Conservation (phyloP, 2,797 vertebrate species). For the Morelia viridis region DNA sequence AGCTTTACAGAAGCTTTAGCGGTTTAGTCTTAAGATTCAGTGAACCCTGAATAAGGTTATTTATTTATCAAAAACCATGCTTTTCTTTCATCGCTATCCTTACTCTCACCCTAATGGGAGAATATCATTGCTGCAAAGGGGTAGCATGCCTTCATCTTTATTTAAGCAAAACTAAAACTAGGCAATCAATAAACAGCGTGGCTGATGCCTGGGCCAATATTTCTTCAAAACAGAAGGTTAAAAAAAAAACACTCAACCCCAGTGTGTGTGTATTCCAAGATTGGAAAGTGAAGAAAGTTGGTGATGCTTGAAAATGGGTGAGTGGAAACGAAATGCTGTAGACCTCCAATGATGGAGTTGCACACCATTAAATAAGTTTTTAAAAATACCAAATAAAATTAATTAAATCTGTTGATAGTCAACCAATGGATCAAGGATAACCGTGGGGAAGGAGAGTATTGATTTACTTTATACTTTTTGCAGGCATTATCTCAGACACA, state of each 20-base stretch:
- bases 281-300: neutral
- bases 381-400: neutral
- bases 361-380: neutral
- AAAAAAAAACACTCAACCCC: neutral
- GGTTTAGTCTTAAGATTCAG: neutral
- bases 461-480: neutral
- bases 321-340: neutral
- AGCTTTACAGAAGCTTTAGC: neutral
- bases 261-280: neutral
- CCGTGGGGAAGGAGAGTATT: neutral
- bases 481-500: neutral
- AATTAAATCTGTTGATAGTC: neutral
- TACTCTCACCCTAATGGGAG: neutral
- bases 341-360: neutral
- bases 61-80: neutral
- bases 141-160: neutral
- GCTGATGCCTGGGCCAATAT: neutral
- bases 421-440: neutral
- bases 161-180: neutral
- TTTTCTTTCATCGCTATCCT: neutral
- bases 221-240: neutral
- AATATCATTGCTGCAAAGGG: neutral
- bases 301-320: neutral
- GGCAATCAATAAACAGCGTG: neutral
- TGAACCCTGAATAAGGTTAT: neutral